Base-by-base conservation (phyloP, 1,140 invertebrate species). In the Frieseomelitta varia region DNA sequence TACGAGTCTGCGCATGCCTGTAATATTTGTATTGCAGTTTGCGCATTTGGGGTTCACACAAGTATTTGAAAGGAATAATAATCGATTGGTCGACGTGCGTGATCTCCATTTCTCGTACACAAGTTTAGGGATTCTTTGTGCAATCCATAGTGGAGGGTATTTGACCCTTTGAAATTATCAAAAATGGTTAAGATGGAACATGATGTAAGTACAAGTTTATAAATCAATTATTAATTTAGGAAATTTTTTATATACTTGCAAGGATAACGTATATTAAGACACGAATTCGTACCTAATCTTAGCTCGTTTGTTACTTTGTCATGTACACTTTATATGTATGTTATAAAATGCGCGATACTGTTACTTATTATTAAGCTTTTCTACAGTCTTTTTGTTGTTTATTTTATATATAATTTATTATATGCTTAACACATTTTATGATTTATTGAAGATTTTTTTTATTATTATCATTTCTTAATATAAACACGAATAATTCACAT, bases 121-220 rank as follows among this genome's bases (percentile, higher is more conserved):
- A 39, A 79, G 27, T 61, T 67, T 71, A 51, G 53, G n/a, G 17
- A 30, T 55, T 81, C 27, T 77, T 85, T 47, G 21, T 77, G 67
- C 76, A 81, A 51, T 30, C 19, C 61, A 61, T 83, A 56, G 56
- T 30, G 34, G 19, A 72, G 47, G 58, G 56, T 74, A 69, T 30
- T 34, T 58, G 27, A 34, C 63, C 61, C 51, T 68, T 68, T 17
- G 1, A 67, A 55, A 58, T 86, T 82, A 15, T 71, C 58, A 69
- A 94, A 93, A 80, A 95, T 95, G 94, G 94, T 95, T 75, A 95
- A 95, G 68, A 94, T 95, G 94, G 94, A 95, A 2, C 94, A 95
- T 61, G 94, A 95, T 75, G 94, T 95, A 82, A 94, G 93, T 93
- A 90, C 21, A 72, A 8, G 3, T 30, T 24, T 17, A 34, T 67